Conservation (phyloP, 2,113 vertebrate genomes). For the Fulmarus glacialis region DNA sequence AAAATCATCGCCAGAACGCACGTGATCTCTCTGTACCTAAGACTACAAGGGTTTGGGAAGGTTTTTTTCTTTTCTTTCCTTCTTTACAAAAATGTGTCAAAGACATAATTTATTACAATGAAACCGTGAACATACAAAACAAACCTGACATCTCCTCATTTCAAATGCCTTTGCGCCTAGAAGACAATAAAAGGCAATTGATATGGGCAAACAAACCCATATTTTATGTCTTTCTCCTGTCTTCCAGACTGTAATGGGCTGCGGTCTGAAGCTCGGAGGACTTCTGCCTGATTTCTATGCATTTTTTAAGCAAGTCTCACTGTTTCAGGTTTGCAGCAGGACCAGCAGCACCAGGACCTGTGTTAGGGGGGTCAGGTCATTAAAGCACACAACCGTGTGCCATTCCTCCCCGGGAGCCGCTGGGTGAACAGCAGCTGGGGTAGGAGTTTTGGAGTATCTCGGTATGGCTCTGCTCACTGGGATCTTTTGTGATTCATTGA, state of each 20-base stretch:
- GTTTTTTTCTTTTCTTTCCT: background rate
- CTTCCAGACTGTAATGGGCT: constrained; percentile 25
- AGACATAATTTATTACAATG: constrained; percentile 61
- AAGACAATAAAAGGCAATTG: constrained; percentile 63
- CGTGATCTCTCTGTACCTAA: constrained; percentile 22
- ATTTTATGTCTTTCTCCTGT: constrained; percentile 46
- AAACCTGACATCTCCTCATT: constrained; percentile 56
- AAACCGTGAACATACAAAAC: constrained; percentile 27
- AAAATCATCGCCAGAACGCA: background rate
- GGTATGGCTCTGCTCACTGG: background rate
- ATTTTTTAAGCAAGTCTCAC: constrained; percentile 40
- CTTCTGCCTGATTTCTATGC: constrained; percentile 48
- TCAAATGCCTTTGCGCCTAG: constrained; percentile 37
- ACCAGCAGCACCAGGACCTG: background rate
- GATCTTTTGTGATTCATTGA: background rate
- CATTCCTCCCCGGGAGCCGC: background rate
- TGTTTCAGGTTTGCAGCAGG: constrained; percentile 9
- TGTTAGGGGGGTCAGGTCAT: background rate
- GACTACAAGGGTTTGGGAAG: background rate
- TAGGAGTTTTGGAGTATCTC: background rate
- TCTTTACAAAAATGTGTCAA: constrained; percentile 20
- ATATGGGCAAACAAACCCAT: constrained; percentile 58
- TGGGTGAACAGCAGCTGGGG: background rate
- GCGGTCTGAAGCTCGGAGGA: background rate
- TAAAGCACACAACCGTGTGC: background rate